Evolutionary conservation across 2,888 invertebrate species (phyloP), one percentile per base, ranked within the genome.

Genomic region (Ormia ochracea): DNA sequence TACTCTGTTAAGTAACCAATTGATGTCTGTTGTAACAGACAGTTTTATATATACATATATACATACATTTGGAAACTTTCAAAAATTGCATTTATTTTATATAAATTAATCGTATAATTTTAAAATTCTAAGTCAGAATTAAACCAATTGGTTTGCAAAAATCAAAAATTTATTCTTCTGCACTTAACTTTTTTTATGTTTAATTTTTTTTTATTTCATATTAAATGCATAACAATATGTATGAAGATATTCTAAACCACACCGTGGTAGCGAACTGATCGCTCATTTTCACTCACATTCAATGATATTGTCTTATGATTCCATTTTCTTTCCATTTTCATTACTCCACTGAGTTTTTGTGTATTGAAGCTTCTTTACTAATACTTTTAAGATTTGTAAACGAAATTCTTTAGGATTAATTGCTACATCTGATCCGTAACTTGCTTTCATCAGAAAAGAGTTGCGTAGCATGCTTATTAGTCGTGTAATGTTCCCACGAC

Each of bases 351-450:
- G 17, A 50, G n/a, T 1, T 52, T 4, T 4, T 50, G 28, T 17
- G 9, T n/a, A 9, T 14, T 80, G 33, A 3, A 80, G 31, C 14
- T 80, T 76, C 19, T 45, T 17, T 21, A 41, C 1, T 21, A 80
- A 38, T 33, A 76, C 72, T 31, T 80, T 80, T 23, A 80, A 36
- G 1, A 68, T 69, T 58, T 73, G 72, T n/a, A 76, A 68, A 63
- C 80, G 80, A 76, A 73, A 80, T 58, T 80, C 76, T 19, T 52
- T 76, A 12, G 80, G 80, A 59, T 76, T 80, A 17, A 17, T 12
- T 1, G 72, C 68, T 9, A 63, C 36, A 2, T 72, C 76, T 1
- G 72, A 68, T 1, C 74, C 79, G 48, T 65, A 70, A 19, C 72
- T 72, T 19, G 80, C 68, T 17, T 41, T 56, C 80, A 80, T 80